Evolutionary conservation across 2,888 invertebrate genomes (phyloP).

Genomic region (Eremobia ochroleuca): DNA sequence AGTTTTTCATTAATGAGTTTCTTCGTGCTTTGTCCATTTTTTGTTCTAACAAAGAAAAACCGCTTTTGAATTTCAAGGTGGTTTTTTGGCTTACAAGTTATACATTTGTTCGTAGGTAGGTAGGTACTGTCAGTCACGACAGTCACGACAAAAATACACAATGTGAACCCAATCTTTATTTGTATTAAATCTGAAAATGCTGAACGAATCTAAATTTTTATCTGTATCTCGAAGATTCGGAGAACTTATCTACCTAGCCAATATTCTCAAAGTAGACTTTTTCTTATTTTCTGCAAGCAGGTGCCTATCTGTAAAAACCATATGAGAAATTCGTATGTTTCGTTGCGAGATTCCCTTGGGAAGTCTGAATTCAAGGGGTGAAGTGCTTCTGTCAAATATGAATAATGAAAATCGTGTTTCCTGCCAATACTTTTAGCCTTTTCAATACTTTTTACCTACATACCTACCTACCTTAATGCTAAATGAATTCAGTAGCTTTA

Average conservation of each 20-base stretch:
- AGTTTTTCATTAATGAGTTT: conserved; percentile 29
- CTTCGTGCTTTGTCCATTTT: conserved; percentile 31
- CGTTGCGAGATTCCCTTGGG: conserved; percentile 58
- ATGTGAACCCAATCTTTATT: conserved; percentile 38
- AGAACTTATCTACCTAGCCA: conserved; percentile 55
- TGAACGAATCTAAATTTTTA: conserved; percentile 61
- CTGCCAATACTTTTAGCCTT: conserved; percentile 59
- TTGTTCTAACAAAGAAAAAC: conserved; percentile 32
- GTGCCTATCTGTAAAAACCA: conserved; percentile 53
- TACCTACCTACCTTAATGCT: not conserved
- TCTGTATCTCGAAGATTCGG: conserved; percentile 42
- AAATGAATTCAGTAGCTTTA: not conserved
- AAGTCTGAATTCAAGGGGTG: conserved; percentile 48
- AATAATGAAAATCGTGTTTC: conserved; percentile 66
- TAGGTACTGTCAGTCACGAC: no score
- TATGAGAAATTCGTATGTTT: conserved; percentile 53
- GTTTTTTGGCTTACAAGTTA: conserved; percentile 15
- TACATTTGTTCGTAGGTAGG: conserved; percentile 2
- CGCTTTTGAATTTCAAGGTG: conserved; percentile 37
- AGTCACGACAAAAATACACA: conserved; percentile 43
- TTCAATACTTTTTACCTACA: conserved; percentile 44
- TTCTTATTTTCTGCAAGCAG: conserved; percentile 55
- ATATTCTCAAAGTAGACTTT: conserved; percentile 55
- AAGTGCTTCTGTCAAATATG: conserved; percentile 63
- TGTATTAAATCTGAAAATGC: conserved; percentile 53